These are phyloP conservation scores for Corythoichthys intestinalis DNA, from an alignment of 2,113 vertebrate genomes.

Conservation along the genomic window DNA sequence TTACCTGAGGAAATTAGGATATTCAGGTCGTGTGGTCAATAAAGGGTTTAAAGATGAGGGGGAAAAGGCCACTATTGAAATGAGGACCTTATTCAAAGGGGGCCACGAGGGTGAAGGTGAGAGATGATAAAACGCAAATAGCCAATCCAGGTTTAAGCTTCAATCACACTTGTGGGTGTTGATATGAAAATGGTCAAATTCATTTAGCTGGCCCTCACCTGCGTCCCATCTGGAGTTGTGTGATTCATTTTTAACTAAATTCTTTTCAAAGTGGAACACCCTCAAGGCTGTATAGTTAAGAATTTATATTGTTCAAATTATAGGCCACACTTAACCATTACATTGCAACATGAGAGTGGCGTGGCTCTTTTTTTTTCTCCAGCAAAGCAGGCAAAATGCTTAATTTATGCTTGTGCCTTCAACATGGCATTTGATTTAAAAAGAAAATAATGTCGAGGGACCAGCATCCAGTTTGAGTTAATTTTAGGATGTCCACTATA, in stretches of 20 bases:
- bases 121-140: conserved; percentile 4
- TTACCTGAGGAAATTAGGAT: conserved; percentile 2
- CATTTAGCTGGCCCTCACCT: conserved; percentile 8
- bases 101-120: background rate
- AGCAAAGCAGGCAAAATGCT: background rate
- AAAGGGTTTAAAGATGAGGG: conserved; percentile 1
- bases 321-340: background rate
- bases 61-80: conserved; percentile 2
- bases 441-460: background rate
- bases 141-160: conserved; percentile 5
- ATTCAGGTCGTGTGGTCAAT: conserved; percentile 17
- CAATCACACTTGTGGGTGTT: background rate
- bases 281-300: background rate
- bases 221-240: background rate
- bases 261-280: background rate
- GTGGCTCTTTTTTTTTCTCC: background rate
- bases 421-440: background rate
- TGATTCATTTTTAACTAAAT: background rate
- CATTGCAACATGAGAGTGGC: background rate
- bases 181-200: background rate
- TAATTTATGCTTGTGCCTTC: too few relatives aligned
- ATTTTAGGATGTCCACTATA: background rate
- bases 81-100: conserved; percentile 5
- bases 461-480: background rate
- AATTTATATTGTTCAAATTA: background rate